A percentile compares a stretch with the other conserved stretches of the same genome.
These are phyloP conservation scores for Glossophaga mutica DNA, from an alignment of 2,797 vertebrate genomes.

Conservation along the genomic window DNA sequence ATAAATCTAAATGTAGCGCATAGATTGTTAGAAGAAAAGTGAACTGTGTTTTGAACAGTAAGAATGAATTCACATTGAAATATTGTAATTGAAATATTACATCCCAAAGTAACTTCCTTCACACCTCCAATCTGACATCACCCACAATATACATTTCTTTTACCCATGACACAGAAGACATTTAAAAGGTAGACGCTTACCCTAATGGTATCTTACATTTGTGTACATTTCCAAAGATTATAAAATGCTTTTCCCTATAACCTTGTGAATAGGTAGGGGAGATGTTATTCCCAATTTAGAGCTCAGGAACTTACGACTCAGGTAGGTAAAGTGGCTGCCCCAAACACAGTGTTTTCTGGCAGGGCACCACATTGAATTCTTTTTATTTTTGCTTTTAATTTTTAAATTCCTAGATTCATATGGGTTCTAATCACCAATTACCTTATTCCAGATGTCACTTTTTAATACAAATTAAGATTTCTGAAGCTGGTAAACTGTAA, in stretches of 20 bases:
- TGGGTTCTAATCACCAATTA: neutral
- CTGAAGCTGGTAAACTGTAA: neutral
- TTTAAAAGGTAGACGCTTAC: slow-evolving; percentile 41
- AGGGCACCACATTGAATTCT: neutral
- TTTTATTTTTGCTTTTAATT: neutral
- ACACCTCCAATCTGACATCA: neutral
- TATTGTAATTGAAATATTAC: neutral
- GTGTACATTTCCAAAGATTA: neutral
- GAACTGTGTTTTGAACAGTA: neutral
- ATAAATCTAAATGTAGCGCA: neutral
- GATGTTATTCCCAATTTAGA: neutral
- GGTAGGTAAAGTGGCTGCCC: neutral
- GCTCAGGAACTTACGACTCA: neutral
- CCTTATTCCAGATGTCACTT: neutral
- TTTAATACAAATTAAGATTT: neutral
- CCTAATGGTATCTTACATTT: neutral
- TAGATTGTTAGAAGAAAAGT: neutral
- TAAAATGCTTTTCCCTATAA: neutral
- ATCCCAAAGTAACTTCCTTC: neutral
- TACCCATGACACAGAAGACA: neutral
- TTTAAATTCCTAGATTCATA: neutral
- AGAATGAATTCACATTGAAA: neutral
- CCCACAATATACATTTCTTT: neutral
- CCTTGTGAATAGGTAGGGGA: neutral
- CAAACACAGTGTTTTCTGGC: neutral